These are phyloP conservation scores for Chorisops tibialis DNA, from an alignment of 2,888 invertebrate species.

Conservation along the genomic window DNA sequence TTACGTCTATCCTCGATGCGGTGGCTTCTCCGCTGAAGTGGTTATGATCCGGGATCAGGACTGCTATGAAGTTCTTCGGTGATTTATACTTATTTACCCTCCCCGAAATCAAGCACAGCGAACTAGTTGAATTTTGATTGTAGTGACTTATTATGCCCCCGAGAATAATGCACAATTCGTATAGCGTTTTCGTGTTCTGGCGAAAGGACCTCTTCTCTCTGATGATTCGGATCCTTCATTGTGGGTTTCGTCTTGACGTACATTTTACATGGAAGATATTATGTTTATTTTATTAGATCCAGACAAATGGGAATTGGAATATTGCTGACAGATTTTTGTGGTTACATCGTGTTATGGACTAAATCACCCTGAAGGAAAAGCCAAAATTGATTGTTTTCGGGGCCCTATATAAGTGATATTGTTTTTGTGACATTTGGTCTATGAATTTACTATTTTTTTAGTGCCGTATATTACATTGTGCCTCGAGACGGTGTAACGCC, in stretches of 20 bases:
- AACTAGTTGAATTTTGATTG: slow-evolving; percentile 29
- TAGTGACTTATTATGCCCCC: slow-evolving; percentile 25
- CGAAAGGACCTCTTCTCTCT: neutral
- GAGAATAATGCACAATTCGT: slow-evolving; percentile 5
- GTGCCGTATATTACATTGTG: too few species aligned
- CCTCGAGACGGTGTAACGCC: too few species aligned
- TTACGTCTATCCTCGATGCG: slow-evolving; percentile 1
- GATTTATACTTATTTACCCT: slow-evolving; percentile 4
- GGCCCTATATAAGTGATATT: too few species aligned
- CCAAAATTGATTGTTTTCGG: too few species aligned
- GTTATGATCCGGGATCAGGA: neutral
- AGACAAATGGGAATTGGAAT: neutral
- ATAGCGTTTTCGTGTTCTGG: neutral
- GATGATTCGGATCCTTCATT: neutral
- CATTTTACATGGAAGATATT: neutral
- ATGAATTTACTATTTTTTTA: too few species aligned
- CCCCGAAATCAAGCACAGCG: neutral
- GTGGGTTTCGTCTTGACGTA: too few species aligned
- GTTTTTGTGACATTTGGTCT: too few species aligned
- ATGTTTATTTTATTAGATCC: slow-evolving; percentile 5
- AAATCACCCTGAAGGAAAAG: too few species aligned
- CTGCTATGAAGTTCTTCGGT: neutral
- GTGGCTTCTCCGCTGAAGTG: slow-evolving; percentile 16
- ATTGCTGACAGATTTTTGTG: neutral
- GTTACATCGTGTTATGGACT: too few species aligned